phyloP scores from a whole-genome alignment of 1,140 invertebrate genomes.

The Drosophila nigromelanica region DNA sequence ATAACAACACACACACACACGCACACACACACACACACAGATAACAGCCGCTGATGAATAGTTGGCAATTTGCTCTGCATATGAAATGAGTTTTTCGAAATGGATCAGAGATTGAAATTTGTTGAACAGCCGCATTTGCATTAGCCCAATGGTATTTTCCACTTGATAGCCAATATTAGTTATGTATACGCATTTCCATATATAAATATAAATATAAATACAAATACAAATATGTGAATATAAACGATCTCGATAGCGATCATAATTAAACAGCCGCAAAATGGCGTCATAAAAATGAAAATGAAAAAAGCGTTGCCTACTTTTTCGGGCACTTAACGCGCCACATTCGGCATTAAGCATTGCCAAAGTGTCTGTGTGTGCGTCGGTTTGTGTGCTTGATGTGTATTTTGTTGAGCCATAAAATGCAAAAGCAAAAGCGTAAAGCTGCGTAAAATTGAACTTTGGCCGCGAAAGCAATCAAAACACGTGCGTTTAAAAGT shows the following conservation, averaged over 20 bases:
- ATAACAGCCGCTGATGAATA: not conserved
- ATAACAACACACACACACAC: not conserved
- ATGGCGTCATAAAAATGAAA: constrained; percentile 42
- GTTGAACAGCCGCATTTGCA: constrained; percentile 6
- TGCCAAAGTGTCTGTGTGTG: constrained; percentile 19
- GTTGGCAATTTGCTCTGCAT: constrained; percentile 6
- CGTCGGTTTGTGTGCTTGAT: constrained; percentile 3
- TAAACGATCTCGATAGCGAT: constrained; percentile 22
- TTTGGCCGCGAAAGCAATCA: constrained; percentile 57
- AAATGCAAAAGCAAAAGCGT: constrained; percentile 67
- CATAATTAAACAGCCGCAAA: constrained; percentile 51
- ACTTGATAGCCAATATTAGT: not conserved
- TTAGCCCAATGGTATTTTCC: constrained; percentile 9
- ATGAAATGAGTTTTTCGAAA: constrained; percentile 1
- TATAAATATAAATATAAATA: too few species aligned
- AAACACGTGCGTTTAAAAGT: constrained; percentile 72
- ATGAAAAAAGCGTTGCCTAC: constrained; percentile 61
- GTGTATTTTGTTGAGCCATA: constrained; percentile 43
- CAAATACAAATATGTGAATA: not conserved
- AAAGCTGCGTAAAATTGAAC: constrained; percentile 77
- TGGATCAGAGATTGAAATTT: not conserved
- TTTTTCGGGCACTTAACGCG: constrained; percentile 67
- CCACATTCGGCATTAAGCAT: constrained; percentile 57
- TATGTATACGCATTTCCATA: not conserved
- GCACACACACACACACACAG: not conserved